phyloP scores from a whole-genome alignment of 2,113 vertebrate species.

The Mustelus asterias region DNA sequence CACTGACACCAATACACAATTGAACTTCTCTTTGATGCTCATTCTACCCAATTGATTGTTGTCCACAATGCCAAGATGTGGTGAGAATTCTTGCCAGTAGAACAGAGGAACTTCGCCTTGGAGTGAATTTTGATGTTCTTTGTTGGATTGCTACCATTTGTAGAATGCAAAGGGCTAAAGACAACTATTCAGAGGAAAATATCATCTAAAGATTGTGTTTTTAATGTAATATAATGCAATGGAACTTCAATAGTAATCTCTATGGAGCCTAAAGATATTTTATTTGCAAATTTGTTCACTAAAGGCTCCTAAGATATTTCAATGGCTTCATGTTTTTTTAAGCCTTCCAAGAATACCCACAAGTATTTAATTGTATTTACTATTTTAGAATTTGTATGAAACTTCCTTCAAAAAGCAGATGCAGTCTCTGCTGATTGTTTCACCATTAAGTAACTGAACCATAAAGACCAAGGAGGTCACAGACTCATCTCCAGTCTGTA shows the following conservation, averaged over 20 bases:
- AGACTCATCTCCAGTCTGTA: not conserved
- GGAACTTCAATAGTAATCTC: not conserved
- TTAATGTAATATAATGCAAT: no score
- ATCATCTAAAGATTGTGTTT: not conserved
- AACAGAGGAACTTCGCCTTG: not conserved
- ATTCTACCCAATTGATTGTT: not conserved
- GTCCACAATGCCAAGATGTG: not conserved
- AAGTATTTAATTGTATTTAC: slow-evolving; percentile 2
- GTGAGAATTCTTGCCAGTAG: not conserved
- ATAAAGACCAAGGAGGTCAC: not conserved
- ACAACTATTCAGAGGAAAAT: not conserved
- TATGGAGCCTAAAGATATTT: not conserved
- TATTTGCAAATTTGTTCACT: not conserved
- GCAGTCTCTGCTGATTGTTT: not conserved
- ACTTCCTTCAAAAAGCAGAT: not conserved
- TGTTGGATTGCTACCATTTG: not conserved
- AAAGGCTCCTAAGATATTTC: not conserved
- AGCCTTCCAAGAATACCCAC: not conserved
- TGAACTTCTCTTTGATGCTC: not conserved
- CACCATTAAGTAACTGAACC: not conserved
- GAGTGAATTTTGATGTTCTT: not conserved
- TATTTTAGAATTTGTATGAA: no score
- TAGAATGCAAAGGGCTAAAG: not conserved
- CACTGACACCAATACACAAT: not conserved
- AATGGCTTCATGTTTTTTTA: not conserved